phyloP scores from a whole-genome alignment of 2,888 invertebrate species.

The Leptinotarsa tumamoca region DNA sequence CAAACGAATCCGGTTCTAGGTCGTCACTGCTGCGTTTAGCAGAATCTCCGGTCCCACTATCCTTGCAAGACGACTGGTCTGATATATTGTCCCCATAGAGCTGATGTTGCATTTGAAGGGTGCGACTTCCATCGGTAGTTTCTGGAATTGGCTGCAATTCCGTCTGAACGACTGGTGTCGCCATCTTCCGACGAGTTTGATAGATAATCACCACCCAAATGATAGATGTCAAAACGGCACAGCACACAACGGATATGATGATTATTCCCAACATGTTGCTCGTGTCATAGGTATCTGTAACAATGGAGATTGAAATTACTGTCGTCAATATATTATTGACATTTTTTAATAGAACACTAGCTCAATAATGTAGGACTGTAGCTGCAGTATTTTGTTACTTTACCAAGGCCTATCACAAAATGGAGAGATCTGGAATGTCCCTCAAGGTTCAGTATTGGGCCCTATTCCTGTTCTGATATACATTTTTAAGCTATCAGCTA shows the following conservation, averaged over 20 bases:
- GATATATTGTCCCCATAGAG: conserved; percentile 77
- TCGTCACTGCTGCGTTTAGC: conserved; percentile 76
- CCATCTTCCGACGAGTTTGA: conserved; percentile 79
- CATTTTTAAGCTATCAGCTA: too few relatives aligned
- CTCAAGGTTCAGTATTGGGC: too few relatives aligned
- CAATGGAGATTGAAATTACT: background rate
- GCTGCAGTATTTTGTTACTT: too few relatives aligned
- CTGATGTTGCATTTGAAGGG: conserved; percentile 38
- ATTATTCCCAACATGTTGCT: conserved; percentile 88
- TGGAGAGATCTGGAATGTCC: too few relatives aligned
- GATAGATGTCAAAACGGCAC: conserved; percentile 90
- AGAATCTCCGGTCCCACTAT: conserved; percentile 85
- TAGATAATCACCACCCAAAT: conserved; percentile 94
- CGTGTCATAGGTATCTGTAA: conserved; percentile 69
- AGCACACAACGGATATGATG: conserved; percentile 89
- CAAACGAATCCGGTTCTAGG: conserved; percentile 61
- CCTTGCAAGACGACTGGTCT: conserved; percentile 82
- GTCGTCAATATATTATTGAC: too few relatives aligned
- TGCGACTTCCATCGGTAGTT: conserved; percentile 49
- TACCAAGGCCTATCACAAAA: too few relatives aligned
- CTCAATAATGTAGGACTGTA: too few relatives aligned
- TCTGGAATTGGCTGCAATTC: conserved; percentile 54
- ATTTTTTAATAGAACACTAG: background rate
- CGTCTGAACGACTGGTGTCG: conserved; percentile 64
- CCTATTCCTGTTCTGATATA: too few relatives aligned